These are phyloP conservation scores for Zaprionus tsacasi DNA, from an alignment of 1,140 invertebrate genomes.

Conservation along the genomic window DNA sequence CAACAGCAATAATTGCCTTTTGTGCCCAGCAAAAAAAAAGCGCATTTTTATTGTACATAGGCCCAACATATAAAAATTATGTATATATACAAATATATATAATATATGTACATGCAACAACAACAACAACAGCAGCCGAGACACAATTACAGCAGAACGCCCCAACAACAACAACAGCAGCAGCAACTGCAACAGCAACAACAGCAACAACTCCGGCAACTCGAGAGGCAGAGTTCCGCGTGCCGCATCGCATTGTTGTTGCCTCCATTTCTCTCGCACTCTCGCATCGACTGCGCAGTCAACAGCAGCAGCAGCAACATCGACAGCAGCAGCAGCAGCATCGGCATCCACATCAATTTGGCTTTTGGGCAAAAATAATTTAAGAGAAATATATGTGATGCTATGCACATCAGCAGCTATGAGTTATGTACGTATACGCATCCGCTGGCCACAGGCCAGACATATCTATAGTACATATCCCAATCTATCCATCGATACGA, in stretches of 20 bases:
- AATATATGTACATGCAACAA: conserved; percentile 49
- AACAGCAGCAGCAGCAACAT: conserved; percentile 29
- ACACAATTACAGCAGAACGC: conserved; percentile 46
- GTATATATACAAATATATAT: conserved; percentile 44
- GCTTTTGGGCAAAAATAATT: conserved; percentile 80
- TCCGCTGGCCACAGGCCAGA: background rate
- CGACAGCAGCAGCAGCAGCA: conserved; percentile 23
- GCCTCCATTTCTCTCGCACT: conserved; percentile 2
- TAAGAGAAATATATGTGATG: conserved; percentile 81
- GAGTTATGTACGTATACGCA: conserved; percentile 79
- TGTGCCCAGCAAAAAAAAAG: conserved; percentile 63
- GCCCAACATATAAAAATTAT: conserved; percentile 53
- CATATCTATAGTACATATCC: background rate
- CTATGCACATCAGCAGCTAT: conserved; percentile 84
- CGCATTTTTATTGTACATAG: conserved; percentile 76
- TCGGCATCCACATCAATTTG: conserved; percentile 57
- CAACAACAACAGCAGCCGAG: conserved; percentile 36
- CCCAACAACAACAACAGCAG: conserved; percentile 12
- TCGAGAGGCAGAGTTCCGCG: conserved; percentile 18
- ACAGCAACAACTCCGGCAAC: conserved; percentile 35
- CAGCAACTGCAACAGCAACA: conserved; percentile 18
- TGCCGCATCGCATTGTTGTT: conserved; percentile 30
- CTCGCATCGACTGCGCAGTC: conserved; percentile 29
- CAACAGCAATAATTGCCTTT: conserved; percentile 71
- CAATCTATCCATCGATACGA: background rate